Evolutionary conservation across 2,113 vertebrate species (phyloP).

Genomic region (Hassar affinis): DNA sequence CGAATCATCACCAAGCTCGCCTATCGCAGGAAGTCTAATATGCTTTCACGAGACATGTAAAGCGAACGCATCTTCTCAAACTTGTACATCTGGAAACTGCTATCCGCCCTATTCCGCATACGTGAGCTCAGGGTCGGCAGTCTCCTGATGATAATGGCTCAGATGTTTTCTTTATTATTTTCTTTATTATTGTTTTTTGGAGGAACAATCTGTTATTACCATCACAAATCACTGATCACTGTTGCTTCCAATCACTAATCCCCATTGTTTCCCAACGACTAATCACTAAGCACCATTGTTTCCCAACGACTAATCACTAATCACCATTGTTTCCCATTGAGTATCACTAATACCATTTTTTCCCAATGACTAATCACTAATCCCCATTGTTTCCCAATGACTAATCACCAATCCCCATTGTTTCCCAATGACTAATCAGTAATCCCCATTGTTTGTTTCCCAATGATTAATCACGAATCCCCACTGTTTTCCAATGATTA

Average conservation of each 20-base stretch:
- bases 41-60: background rate
- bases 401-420: no score
- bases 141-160: no score
- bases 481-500: background rate
- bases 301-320: no score
- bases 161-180: no score
- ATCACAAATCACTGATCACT: background rate
- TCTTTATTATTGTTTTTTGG: background rate
- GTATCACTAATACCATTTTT: background rate
- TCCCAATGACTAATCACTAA: background rate
- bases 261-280: background rate
- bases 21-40: background rate
- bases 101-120: background rate
- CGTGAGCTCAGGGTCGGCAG: background rate
- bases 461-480: background rate
- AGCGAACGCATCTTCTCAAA: background rate
- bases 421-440: background rate
- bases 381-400: no score
- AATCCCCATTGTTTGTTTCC: background rate
- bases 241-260: background rate
- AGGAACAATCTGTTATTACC: background rate
- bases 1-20: background rate
- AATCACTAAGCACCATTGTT: background rate
- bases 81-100: background rate
- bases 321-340: background rate